Base-by-base conservation (phyloP, 2,888 invertebrate species). In the Phorcus lineatus region DNA sequence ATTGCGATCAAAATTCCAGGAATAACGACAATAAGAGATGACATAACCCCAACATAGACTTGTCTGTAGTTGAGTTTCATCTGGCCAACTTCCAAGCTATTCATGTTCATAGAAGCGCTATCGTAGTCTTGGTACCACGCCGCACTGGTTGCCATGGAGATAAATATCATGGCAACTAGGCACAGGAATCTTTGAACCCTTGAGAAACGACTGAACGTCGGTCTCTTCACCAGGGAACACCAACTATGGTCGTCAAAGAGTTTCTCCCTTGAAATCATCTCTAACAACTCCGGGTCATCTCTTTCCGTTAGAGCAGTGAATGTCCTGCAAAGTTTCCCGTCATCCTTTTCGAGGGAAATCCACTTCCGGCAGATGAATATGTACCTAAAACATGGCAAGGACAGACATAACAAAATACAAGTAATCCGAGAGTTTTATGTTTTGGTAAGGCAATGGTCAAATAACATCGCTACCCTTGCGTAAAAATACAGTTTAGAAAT, bases 141-240 rank as follows among this genome's bases (percentile, higher is more conserved):
- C n/a, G 88, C 88, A 70, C 85, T 87, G 40, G 86, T 76, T 11
- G 87, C 78, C 85, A 87, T 88, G 11, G 84, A 82, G 19, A 88
- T 81, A 77, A 83, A 88, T 13, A 88, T 66, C 22, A 87, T 78
- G 0, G 87, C 85, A 2, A 84, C 78, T 31, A 85, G 78, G n/a
- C 83, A 84, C 66, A 84, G 83, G 17, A 86, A 80, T 1, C 88
- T 80, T 78, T 88, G 88, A 19, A 88, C 84, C 74, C 88, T 80
- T 7, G 87, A 85, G 74, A 87, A 88, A 11, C 80, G 66, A 70
- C 87, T 88, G 77, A 81, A 82, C 17, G 67, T 66, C 13, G 88
- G 87, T 22, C 87, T 82, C 28, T 80, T 85, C 2, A 81, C 80
- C 7, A 88, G 78, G 11, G 88, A 88, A 57, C 87, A 74, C 84